A percentile compares a stretch with the other conserved stretches of the same genome.
These are phyloP conservation scores for Virgularia gustaviana DNA, from an alignment of 92 coral and sea anemone genomes.

Conservation along the genomic window DNA sequence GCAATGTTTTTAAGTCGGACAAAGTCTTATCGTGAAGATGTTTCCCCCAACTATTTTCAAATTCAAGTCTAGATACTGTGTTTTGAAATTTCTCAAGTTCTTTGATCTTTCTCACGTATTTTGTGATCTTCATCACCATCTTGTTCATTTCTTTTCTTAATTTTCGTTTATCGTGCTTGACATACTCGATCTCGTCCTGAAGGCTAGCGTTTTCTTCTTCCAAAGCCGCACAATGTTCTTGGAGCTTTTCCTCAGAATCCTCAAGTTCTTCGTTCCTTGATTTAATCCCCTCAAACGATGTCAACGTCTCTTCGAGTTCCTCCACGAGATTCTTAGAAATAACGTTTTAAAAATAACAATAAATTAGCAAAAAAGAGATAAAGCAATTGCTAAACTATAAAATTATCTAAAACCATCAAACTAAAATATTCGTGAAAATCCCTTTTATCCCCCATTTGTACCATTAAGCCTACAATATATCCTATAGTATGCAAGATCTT, in stretches of 20 bases:
- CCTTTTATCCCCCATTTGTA: too few relatives aligned
- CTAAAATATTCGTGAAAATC: too few relatives aligned
- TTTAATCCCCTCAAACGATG: slow-evolving; percentile 13
- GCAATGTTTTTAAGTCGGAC: neutral
- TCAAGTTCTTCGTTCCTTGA: slow-evolving; percentile 20
- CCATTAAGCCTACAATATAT: too few relatives aligned
- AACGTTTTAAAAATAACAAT: too few relatives aligned
- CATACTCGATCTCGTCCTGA: slow-evolving; percentile 19
- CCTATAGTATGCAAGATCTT: too few relatives aligned
- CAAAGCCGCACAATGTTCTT: slow-evolving; percentile 1
- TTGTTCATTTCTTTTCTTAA: slow-evolving; percentile 31
- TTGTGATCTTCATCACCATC: slow-evolving; percentile 33
- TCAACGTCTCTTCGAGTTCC: slow-evolving; percentile 8
- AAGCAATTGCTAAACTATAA: neutral
- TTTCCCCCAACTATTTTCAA: slow-evolving; percentile 22
- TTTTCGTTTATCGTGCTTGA: slow-evolving; percentile 2
- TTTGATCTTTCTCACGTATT: slow-evolving; percentile 20
- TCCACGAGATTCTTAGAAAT: slow-evolving; percentile 6
- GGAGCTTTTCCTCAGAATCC: slow-evolving; percentile 1
- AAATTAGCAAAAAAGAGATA: slow-evolving; percentile 9
- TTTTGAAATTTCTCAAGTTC: slow-evolving; percentile 14
- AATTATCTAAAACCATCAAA: too few relatives aligned
- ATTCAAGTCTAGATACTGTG: slow-evolving; percentile 12
- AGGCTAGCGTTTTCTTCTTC: slow-evolving; percentile 12
- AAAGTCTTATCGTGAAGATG: slow-evolving; percentile 16